Percentiles rank a stretch among this genome's conserved stretches.
Conservation (phyloP, 2,113 vertebrate species). For the Paedocypris sp. region DNA sequence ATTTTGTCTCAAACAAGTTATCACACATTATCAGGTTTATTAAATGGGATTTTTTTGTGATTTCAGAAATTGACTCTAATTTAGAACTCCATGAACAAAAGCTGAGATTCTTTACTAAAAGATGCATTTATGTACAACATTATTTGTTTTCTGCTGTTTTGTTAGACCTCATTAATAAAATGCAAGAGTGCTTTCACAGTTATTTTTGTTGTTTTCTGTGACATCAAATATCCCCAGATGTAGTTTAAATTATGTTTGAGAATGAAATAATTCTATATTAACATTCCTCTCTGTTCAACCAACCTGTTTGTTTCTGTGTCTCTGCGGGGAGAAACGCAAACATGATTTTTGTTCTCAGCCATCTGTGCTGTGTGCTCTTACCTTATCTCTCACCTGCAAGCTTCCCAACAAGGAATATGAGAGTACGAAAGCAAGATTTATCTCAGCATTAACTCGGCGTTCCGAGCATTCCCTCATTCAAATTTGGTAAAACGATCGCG, state of each 20-base stretch:
- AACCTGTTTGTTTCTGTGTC: background rate
- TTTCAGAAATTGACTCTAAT: no score
- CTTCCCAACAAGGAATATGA: background rate
- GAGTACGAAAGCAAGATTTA: background rate
- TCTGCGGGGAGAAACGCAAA: background rate
- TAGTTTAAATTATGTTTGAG: background rate
- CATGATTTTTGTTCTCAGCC: conserved; percentile 1
- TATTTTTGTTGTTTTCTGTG: background rate
- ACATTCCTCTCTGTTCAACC: conserved; percentile 2
- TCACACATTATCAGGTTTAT: no score
- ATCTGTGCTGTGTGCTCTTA: background rate
- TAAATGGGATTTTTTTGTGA: no score
- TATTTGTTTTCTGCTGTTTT: no score
- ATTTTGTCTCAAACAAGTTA: no score
- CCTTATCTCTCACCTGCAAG: conserved; percentile 13
- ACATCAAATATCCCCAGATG: background rate
- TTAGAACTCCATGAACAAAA: no score
- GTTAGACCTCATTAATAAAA: no score
- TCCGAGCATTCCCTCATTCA: conserved; percentile 3
- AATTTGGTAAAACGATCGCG: background rate
- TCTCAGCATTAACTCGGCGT: background rate
- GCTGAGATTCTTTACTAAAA: no score
- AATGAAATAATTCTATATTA: background rate
- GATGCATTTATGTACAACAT: no score
- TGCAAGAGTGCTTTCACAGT: no score